Conservation (phyloP, 2,888 invertebrate species). For the Sarcophaga variegata region DNA sequence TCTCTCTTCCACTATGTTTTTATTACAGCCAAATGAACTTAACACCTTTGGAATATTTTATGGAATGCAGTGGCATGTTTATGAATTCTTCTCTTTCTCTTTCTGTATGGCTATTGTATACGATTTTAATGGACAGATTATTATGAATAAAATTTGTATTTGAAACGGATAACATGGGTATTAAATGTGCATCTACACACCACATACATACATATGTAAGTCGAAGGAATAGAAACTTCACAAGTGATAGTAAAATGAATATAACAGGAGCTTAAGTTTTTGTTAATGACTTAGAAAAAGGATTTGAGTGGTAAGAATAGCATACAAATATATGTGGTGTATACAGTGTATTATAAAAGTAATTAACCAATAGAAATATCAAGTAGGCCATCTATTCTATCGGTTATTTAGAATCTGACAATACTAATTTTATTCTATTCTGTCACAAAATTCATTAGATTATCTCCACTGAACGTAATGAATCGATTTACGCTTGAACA, state of each 20-base stretch:
- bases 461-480: too few species aligned
- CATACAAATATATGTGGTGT: too few species aligned
- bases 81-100: neutral
- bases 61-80: neutral
- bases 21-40: slow-evolving; percentile 40
- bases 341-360: too few species aligned
- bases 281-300: neutral
- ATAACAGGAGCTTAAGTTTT: neutral
- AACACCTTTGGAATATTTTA: slow-evolving; percentile 35
- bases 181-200: slow-evolving; percentile 34
- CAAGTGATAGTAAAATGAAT: neutral
- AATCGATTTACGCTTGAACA: too few species aligned
- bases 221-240: neutral
- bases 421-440: too few species aligned
- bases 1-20: slow-evolving; percentile 8
- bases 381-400: too few species aligned
- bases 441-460: too few species aligned
- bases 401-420: too few species aligned
- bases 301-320: neutral
- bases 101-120: neutral
- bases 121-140: slow-evolving; percentile 16
- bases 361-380: too few species aligned
- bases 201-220: slow-evolving; percentile 1
- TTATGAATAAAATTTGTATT: slow-evolving; percentile 35
- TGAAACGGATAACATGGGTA: slow-evolving; percentile 35